Base-by-base conservation (phyloP, 2,888 invertebrate genomes). In the Phalera bucephala region DNA sequence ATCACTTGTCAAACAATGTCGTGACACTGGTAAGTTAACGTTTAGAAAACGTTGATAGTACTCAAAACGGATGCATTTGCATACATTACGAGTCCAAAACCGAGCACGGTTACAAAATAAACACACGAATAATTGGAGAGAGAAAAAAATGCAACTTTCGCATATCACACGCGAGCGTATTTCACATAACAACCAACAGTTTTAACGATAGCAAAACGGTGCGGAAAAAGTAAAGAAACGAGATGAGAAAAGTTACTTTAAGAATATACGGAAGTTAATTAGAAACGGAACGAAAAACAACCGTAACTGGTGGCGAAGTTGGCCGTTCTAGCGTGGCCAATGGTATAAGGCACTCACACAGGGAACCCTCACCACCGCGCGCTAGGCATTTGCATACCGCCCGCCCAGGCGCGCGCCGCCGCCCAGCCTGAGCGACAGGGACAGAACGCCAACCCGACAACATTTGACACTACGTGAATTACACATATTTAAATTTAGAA, bases 231-330 rank as follows among this genome's bases (percentile, higher is more conserved):
- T 66, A 68, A 66, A 60, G 67, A 57, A 74, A 72, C 78, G 79
- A 83, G 85, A 89, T 87, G 89, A 85, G 83, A 87, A 88, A 89
- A 88, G 88, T 89, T 87, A 83, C 82, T 83, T 85, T 77, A 80
- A 87, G 86, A 86, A 87, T 86, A 83, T 80, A 87, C 87, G 87
- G 84, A 88, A 88, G 87, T 87, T 88, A 90, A 90, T 89, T 89
- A 90, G 81, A 80, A 86, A 79, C 80, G 81, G 86, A 87, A 82
- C 88, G 87, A 87, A 89, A 88, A 90, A 90, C 90, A 90, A 90
- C 90, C 90, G 90, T 90, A 84, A 85, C 90, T 88, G 88, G 80
- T 87, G 89, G 87, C 90, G 90, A 89, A 85, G 90, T 89, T 90
- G 70, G 88, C 82, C 88, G 88, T 87, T 90, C 90, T 90, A 90